Conservation (phyloP, 1,140 invertebrate genomes). For the Zaprionus kolodkinae region DNA sequence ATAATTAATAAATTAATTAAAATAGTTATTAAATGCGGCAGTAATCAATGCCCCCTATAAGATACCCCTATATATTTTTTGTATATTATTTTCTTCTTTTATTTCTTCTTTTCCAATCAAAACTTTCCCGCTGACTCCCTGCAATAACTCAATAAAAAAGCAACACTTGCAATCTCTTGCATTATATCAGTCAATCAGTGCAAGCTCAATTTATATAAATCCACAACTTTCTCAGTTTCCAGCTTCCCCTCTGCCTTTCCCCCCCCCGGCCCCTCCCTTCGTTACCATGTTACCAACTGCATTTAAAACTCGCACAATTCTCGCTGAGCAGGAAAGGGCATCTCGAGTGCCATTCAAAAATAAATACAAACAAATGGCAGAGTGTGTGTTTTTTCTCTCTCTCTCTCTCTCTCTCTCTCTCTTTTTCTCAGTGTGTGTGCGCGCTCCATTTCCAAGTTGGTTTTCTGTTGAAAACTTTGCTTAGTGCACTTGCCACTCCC, state of each 20-base stretch:
- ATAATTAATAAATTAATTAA: background rate
- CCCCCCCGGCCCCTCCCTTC: too few species aligned
- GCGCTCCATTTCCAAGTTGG: slow-evolving; percentile 70
- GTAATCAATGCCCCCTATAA: background rate
- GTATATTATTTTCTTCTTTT: background rate
- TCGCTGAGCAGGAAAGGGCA: slow-evolving; percentile 29
- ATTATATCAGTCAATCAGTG: slow-evolving; percentile 1
- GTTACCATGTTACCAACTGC: slow-evolving; percentile 2
- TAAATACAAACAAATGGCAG: slow-evolving; percentile 71
- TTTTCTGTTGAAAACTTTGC: slow-evolving; percentile 59
- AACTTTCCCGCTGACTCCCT: background rate
- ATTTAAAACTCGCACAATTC: slow-evolving; percentile 8
- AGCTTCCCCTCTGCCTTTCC: background rate
- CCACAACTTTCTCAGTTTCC: background rate
- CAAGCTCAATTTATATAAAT: background rate
- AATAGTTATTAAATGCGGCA: too few species aligned
- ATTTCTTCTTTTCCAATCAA: background rate
- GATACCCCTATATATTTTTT: background rate
- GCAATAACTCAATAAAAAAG: slow-evolving; percentile 4
- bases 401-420: background rate
- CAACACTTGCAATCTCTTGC: background rate
- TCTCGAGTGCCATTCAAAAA: slow-evolving; percentile 68
- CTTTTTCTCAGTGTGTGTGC: background rate
- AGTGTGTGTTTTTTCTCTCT: slow-evolving; percentile 23
- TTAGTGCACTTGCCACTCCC: slow-evolving; percentile 49